Percentiles rank a stretch among this genome's conserved stretches.
Evolutionary conservation across 2,888 invertebrate species (phyloP).

Genomic region (Sarcophaga caerulescens): DNA sequence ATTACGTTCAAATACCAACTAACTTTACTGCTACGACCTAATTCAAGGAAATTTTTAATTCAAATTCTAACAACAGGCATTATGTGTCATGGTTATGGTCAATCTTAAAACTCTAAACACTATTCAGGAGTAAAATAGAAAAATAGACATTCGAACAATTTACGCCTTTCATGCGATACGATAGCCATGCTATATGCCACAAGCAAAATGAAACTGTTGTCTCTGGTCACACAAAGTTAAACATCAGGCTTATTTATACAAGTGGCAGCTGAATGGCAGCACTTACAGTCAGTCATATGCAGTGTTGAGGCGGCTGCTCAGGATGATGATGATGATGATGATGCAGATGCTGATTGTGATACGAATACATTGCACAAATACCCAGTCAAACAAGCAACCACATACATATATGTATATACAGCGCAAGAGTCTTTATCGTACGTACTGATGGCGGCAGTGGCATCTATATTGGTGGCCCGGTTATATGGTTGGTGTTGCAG

Average conservation of each 20-base stretch:
- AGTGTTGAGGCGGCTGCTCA: not conserved
- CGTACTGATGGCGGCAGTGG: not conserved
- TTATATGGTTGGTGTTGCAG: too few species aligned
- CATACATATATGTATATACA: too few species aligned
- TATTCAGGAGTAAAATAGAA: not conserved
- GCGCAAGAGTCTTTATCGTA: too few species aligned
- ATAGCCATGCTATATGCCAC: not conserved
- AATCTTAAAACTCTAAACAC: too few species aligned
- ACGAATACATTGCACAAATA: not conserved
- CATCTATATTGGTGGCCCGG: slow-evolving; percentile 47
- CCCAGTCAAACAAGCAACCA: too few species aligned
- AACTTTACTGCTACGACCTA: too few species aligned
- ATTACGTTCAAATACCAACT: too few species aligned
- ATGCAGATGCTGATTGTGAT: slow-evolving; percentile 4
- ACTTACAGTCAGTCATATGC: too few species aligned
- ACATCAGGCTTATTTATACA: slow-evolving; percentile 42
- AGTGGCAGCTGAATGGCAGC: slow-evolving; percentile 29
- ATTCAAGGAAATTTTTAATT: too few species aligned
- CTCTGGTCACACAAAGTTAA: not conserved
- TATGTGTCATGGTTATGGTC: too few species aligned
- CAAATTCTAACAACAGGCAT: too few species aligned
- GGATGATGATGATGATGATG: not conserved
- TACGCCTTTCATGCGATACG: slow-evolving; percentile 32
- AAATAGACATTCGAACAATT: slow-evolving; percentile 33
- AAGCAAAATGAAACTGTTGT: not conserved